A percentile compares a stretch with the other conserved stretches of the same genome.
These are phyloP conservation scores for Balaenoptera acutorostrata DNA, from an alignment of 2,113 vertebrate species.

Conservation along the genomic window DNA sequence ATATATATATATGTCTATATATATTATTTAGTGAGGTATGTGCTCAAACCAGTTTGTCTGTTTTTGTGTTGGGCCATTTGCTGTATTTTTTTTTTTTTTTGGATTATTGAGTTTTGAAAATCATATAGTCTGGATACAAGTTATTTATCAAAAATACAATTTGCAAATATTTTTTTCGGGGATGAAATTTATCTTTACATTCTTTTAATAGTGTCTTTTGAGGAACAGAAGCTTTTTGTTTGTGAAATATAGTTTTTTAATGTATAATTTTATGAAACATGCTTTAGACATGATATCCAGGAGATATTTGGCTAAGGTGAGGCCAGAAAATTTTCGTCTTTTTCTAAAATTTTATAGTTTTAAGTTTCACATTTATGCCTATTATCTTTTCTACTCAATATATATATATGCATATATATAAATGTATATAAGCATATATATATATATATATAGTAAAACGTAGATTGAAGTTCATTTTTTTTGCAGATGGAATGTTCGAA, in stretches of 20 bases:
- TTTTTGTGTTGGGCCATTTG: not conserved
- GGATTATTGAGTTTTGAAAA: not conserved
- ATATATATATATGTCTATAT: not conserved
- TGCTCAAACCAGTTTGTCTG: not conserved
- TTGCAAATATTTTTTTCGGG: not conserved
- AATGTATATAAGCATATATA: too few relatives aligned
- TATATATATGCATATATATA: not conserved
- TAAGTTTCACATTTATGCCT: not conserved
- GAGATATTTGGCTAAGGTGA: not conserved
- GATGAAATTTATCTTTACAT: not conserved
- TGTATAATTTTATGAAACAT: not conserved
- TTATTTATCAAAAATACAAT: not conserved
- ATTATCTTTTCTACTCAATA: not conserved
- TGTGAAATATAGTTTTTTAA: not conserved
- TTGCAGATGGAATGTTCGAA: not conserved
- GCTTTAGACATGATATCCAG: not conserved
- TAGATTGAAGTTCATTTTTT: not conserved
- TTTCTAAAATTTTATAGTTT: not conserved
- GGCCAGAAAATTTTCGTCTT: not conserved
- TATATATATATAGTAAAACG: not conserved
- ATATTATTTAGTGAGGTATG: not conserved
- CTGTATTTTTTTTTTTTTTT: not conserved
- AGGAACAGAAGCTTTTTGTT: not conserved
- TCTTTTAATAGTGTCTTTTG: not conserved
- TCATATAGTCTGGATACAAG: not conserved